Percentiles rank a stretch among this genome's conserved stretches.
phyloP scores from a whole-genome alignment of 2,113 vertebrate species.

The Pygathrix nemaeus region DNA sequence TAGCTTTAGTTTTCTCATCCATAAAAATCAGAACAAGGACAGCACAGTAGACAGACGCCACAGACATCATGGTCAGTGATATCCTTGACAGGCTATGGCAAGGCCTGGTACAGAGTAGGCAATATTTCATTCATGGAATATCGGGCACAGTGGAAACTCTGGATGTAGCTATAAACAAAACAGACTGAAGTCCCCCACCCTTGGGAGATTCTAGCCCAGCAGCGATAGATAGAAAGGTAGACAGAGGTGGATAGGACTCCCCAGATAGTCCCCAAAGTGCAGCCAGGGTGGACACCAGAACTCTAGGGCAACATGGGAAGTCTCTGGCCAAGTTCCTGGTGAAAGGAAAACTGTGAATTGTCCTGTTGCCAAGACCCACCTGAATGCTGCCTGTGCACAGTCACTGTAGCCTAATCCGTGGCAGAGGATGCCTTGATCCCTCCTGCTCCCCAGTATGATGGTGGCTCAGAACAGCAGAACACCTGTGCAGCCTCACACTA shows the following conservation, averaged over 20 bases:
- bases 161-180: neutral
- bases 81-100: neutral
- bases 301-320: neutral
- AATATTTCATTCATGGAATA: neutral
- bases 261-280: neutral
- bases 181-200: neutral
- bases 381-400: neutral
- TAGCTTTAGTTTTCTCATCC: neutral
- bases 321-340: neutral
- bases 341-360: neutral
- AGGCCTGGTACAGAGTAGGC: neutral
- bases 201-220: neutral
- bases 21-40: neutral
- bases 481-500: neutral
- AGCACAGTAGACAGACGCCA: neutral
- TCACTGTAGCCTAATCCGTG: neutral
- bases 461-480: neutral
- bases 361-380: neutral
- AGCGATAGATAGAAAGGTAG: neutral
- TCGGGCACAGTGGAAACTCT: neutral
- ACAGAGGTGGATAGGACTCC: neutral
- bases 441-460: accelerated
- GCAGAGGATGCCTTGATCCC: neutral
- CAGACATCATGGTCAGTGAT: accelerated
- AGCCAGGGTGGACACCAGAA: neutral